Percentiles rank a stretch among this genome's conserved stretches.
Evolutionary conservation across 2,888 invertebrate species (phyloP).

Genomic region (Parochlus steinenii): DNA sequence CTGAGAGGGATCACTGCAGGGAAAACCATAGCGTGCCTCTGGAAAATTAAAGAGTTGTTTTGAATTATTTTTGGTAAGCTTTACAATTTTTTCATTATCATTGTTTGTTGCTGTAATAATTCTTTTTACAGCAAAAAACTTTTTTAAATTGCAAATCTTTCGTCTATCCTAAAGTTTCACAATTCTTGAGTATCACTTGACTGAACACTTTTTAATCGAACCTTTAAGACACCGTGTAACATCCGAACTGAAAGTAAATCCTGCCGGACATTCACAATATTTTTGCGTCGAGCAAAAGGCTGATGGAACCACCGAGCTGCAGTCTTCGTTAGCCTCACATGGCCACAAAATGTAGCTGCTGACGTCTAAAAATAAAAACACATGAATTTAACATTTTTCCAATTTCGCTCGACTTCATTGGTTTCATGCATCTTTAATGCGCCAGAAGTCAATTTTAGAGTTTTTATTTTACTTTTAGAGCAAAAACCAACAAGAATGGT

Average conservation of each 20-base stretch:
- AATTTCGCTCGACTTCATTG: too few relatives aligned
- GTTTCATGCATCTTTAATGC: too few relatives aligned
- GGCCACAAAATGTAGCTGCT: too few relatives aligned
- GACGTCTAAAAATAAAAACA: too few relatives aligned
- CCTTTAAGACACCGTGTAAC: conserved; percentile 23
- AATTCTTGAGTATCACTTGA: too few relatives aligned
- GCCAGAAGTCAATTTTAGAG: too few relatives aligned
- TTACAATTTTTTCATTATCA: not conserved
- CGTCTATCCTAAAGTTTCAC: too few relatives aligned
- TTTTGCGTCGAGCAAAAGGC: conserved; percentile 1
- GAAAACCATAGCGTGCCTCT: conserved; percentile 22
- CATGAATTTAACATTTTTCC: too few relatives aligned
- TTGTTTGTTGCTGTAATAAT: not conserved
- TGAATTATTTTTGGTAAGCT: not conserved
- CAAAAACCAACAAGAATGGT: too few relatives aligned
- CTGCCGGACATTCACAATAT: conserved; percentile 23
- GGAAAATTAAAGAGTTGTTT: not conserved
- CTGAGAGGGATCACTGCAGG: conserved; percentile 27
- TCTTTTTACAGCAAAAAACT: conserved; percentile 18
- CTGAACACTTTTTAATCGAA: too few relatives aligned
- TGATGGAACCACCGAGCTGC: conserved; percentile 11
- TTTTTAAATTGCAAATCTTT: not conserved
- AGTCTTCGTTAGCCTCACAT: conserved; percentile 11
- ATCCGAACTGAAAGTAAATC: conserved; percentile 23
- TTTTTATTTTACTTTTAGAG: too few relatives aligned